These are phyloP conservation scores for Turritopsis dohrnii DNA, from an alignment of 30 jellyfish, hydroid and myxozoan genomes.

Conservation along the genomic window DNA sequence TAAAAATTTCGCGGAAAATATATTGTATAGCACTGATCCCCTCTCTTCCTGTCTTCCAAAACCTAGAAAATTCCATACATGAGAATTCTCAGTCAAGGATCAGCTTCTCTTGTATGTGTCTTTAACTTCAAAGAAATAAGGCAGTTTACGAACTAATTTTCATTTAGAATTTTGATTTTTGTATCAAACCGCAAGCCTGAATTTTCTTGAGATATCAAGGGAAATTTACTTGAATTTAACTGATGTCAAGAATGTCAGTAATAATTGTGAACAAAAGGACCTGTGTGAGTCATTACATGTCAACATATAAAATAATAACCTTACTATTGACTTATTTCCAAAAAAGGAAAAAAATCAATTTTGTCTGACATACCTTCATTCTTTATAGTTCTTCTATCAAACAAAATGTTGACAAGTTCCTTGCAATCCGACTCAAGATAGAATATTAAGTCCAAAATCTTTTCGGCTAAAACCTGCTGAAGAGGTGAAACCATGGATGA, in stretches of 20 bases:
- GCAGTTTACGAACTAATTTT: too few species aligned
- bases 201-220: too few species aligned
- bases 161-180: too few species aligned
- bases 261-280: too few species aligned
- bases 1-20: constrained; percentile 22
- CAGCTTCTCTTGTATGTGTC: too few species aligned
- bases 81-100: background rate
- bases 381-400: background rate
- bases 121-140: too few species aligned
- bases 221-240: too few species aligned
- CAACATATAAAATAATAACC: too few species aligned
- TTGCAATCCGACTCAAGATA: constrained; percentile 35
- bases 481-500: constrained; percentile 26
- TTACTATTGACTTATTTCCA: too few species aligned
- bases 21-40: constrained; percentile 51
- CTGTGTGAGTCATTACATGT: too few species aligned
- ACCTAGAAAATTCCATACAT: background rate
- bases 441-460: constrained; percentile 39
- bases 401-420: background rate
- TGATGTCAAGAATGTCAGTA: too few species aligned
- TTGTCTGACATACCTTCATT: constrained; percentile 6
- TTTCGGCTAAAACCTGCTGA: constrained; percentile 61
- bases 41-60: constrained; percentile 19
- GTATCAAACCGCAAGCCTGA: too few species aligned
- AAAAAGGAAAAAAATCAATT: background rate